Percentiles rank a stretch among this genome's conserved stretches.
These are phyloP conservation scores for Idaea straminata DNA, from an alignment of 2,888 invertebrate genomes.

Conservation along the genomic window DNA sequence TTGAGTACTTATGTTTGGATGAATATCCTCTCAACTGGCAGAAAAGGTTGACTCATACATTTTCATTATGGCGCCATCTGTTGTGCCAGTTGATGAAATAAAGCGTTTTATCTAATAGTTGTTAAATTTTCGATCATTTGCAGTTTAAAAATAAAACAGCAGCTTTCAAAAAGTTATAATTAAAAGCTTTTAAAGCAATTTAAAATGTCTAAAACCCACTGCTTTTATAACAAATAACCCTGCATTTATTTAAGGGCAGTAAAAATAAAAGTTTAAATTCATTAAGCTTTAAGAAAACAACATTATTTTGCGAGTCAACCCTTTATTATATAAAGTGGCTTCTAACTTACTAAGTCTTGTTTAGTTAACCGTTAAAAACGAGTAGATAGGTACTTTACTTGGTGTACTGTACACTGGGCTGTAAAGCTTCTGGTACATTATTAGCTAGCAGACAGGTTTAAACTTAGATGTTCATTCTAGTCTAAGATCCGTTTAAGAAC, in stretches of 20 bases:
- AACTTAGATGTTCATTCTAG: too few species aligned
- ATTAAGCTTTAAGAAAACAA: not conserved
- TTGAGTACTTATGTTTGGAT: too few species aligned
- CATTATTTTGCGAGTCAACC: not conserved
- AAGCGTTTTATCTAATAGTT: too few species aligned
- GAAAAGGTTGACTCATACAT: too few species aligned
- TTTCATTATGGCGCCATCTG: too few species aligned
- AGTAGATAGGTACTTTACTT: not conserved
- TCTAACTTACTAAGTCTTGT: not conserved
- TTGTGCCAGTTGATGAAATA: too few species aligned
- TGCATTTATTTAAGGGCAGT: not conserved
- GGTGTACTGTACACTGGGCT: not conserved
- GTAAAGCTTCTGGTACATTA: not conserved
- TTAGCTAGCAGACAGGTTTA: too few species aligned
- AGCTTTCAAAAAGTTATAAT: not conserved
- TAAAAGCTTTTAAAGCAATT: not conserved
- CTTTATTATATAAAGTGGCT: not conserved
- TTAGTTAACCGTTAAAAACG: not conserved
- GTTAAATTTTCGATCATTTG: too few species aligned
- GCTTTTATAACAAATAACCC: not conserved
- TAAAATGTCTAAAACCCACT: not conserved
- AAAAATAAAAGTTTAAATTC: not conserved
- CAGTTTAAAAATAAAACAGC: not conserved
- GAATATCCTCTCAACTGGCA: too few species aligned
- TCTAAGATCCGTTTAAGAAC: too few species aligned